Evolutionary conservation across 2,888 invertebrate genomes (phyloP).

Genomic region (Bedellia somnulentella): DNA sequence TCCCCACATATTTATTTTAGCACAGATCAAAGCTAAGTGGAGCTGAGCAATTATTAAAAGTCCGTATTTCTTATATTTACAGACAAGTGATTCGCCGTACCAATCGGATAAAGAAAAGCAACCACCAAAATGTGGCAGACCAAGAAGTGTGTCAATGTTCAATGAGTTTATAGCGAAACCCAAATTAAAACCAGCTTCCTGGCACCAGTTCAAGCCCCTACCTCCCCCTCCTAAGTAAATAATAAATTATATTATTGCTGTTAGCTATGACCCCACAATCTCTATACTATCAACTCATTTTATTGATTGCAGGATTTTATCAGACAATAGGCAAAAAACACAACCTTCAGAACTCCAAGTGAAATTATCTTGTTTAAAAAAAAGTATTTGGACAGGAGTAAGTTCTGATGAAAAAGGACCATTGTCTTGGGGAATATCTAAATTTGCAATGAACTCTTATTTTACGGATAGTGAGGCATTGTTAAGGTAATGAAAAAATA

Average conservation of each 20-base stretch:
- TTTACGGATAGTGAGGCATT: conserved; percentile 62
- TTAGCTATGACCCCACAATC: too few species aligned
- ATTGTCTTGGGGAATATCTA: conserved; percentile 69
- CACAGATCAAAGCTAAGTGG: too few species aligned
- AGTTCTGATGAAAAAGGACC: conserved; percentile 55
- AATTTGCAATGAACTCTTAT: conserved; percentile 54
- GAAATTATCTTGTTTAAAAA: conserved; percentile 68
- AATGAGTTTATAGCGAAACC: conserved; percentile 38
- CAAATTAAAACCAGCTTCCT: conserved; percentile 44
- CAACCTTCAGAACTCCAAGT: conserved; percentile 67
- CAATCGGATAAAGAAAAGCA: conserved; percentile 47
- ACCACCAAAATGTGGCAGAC: conserved; percentile 28
- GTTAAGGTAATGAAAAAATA: conserved; percentile 47
- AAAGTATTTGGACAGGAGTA: conserved; percentile 74
- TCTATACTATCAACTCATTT: too few species aligned
- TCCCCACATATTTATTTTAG: too few species aligned
- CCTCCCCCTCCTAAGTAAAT: conserved; percentile 24
- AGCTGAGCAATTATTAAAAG: too few species aligned
- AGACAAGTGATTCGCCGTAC: conserved; percentile 53
- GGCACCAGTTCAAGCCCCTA: conserved; percentile 50
- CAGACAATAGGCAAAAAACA: conserved; percentile 37
- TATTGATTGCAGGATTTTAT: conserved; percentile 33
- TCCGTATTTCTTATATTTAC: conserved; percentile 16
- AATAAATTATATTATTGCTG: background rate
- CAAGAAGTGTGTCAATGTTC: conserved; percentile 50